These are phyloP conservation scores for Molossus molossus DNA, from an alignment of 2,797 vertebrate species.

Conservation along the genomic window DNA sequence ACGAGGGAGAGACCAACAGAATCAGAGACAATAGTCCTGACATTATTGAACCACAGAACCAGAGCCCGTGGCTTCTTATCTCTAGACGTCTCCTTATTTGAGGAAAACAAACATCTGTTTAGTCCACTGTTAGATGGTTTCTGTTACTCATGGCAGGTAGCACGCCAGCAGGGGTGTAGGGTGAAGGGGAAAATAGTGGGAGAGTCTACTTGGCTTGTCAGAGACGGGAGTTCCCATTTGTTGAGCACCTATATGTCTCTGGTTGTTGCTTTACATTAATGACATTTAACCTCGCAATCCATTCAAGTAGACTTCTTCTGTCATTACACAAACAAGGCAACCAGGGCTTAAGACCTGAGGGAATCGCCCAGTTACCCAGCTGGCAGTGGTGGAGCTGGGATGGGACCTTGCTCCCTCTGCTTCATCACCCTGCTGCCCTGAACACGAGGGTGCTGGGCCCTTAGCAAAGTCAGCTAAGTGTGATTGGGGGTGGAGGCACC, in stretches of 20 bases:
- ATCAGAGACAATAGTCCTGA: not conserved
- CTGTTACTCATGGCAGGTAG: not conserved
- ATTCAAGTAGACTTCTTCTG: not conserved
- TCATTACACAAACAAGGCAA: not conserved
- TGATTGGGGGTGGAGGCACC: too few species aligned
- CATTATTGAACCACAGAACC: not conserved
- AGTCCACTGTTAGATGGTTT: not conserved
- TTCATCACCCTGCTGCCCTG: not conserved
- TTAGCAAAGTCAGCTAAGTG: not conserved
- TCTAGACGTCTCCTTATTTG: not conserved
- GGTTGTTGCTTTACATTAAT: not conserved
- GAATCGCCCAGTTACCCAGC: rapidly evolving
- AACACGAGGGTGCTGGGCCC: not conserved
- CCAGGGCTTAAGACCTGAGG: not conserved
- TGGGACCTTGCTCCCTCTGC: not conserved
- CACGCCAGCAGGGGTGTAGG: not conserved
- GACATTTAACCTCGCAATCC: not conserved
- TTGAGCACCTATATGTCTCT: not conserved
- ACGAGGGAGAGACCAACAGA: not conserved
- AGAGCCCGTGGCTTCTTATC: not conserved
- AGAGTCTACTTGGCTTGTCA: not conserved
- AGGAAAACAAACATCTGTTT: not conserved
- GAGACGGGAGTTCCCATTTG: constrained; percentile 29
- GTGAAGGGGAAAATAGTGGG: not conserved
- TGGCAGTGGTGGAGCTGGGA: not conserved